These are phyloP conservation scores for Acheta domesticus DNA, from an alignment of 2,888 invertebrate species.

Conservation along the genomic window DNA sequence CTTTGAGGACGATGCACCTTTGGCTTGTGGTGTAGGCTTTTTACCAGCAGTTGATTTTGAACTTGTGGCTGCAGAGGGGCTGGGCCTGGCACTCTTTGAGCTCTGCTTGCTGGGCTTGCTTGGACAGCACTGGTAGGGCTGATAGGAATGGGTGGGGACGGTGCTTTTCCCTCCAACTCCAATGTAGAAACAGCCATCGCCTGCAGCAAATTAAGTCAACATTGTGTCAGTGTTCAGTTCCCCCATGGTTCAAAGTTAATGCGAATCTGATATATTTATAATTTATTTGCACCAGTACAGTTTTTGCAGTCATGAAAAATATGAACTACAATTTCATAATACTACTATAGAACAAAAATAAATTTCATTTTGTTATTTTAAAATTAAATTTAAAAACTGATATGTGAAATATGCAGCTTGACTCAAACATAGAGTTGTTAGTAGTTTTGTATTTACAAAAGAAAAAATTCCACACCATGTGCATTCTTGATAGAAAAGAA, in stretches of 20 bases:
- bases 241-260: conserved; percentile 24
- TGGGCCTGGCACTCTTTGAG: conserved; percentile 75
- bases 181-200: conserved; percentile 96
- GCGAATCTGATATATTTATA: neutral
- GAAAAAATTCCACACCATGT: conserved; percentile 25
- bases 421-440: neutral
- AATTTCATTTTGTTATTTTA: conserved; percentile 4
- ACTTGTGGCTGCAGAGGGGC: conserved; percentile 43
- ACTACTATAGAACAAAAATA: conserved; percentile 18
- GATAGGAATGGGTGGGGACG: conserved; percentile 71
- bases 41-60: conserved; percentile 22
- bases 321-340: conserved; percentile 25
- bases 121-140: conserved; percentile 91
- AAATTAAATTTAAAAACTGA: neutral
- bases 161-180: conserved; percentile 84
- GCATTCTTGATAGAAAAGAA: conserved; percentile 22
- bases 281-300: conserved; percentile 1
- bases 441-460: conserved; percentile 24
- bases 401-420: conserved; percentile 20
- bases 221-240: conserved; percentile 59
- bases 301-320: neutral
- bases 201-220: conserved; percentile 81
- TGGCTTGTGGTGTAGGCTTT: conserved; percentile 41
- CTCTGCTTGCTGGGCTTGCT: conserved; percentile 69
- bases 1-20: conserved; percentile 23